These are phyloP conservation scores for Tiliqua scincoides DNA, from an alignment of 2,113 vertebrate genomes.

Conservation along the genomic window DNA sequence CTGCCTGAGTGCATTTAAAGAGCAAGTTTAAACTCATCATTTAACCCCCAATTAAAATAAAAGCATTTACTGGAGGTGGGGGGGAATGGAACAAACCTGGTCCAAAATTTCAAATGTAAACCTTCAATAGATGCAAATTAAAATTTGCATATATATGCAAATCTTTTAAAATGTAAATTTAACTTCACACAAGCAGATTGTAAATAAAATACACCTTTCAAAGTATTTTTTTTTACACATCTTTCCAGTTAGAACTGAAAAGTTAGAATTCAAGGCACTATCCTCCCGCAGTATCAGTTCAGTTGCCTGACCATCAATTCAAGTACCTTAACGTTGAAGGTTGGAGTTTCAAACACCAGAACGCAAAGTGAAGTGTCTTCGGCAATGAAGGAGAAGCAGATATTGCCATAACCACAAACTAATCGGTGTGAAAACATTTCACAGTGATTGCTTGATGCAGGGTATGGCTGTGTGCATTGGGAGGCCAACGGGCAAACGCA, in stretches of 20 bases:
- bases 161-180: constrained; percentile 49
- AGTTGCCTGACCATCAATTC: constrained; percentile 66
- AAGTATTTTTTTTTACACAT: constrained; percentile 58
- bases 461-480: constrained; percentile 66
- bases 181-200: constrained; percentile 58
- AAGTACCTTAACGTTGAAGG: constrained; percentile 68
- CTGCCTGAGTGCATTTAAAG: constrained; percentile 39
- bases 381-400: constrained; percentile 53
- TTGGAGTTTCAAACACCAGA: constrained; percentile 46
- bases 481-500: constrained; percentile 43
- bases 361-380: constrained; percentile 72
- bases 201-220: constrained; percentile 73
- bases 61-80: constrained; percentile 78
- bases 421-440: constrained; percentile 64
- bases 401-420: constrained; percentile 41
- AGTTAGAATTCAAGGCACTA: constrained; percentile 90
- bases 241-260: constrained; percentile 76
- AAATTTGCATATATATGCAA: not conserved
- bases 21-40: constrained; percentile 38
- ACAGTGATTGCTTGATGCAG: constrained; percentile 76
- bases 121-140: not conserved
- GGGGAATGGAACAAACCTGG: constrained; percentile 58
- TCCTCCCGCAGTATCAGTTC: constrained; percentile 78
- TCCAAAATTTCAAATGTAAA: constrained; percentile 57
- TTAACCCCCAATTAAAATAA: constrained; percentile 58